Percentiles rank a stretch among this genome's conserved stretches.
These are phyloP conservation scores for Channallabes apus DNA, from an alignment of 2,797 vertebrate genomes.

Conservation along the genomic window DNA sequence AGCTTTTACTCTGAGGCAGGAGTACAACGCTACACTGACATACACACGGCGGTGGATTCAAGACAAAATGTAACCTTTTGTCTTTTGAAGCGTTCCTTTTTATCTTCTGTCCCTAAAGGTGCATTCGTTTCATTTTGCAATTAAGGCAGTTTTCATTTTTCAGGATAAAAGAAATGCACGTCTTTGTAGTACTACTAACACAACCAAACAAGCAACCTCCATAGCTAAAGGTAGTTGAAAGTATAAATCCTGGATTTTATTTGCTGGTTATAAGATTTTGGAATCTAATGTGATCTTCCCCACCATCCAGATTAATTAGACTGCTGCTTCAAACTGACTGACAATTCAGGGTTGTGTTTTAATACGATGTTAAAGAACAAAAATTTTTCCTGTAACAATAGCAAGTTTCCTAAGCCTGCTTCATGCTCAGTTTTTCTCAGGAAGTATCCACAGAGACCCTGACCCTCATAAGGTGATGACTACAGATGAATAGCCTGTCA, in stretches of 20 bases:
- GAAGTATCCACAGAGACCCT: neutral
- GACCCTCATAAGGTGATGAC: neutral
- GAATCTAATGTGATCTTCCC: neutral
- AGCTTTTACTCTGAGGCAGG: constrained; percentile 78
- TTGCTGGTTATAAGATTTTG: neutral
- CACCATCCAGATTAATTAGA: neutral
- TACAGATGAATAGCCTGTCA: neutral
- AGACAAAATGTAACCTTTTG: constrained; percentile 76
- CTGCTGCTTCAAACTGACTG: neutral
- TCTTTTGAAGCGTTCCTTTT: constrained; percentile 31
- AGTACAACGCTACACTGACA: constrained; percentile 79
- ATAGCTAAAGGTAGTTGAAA: neutral
- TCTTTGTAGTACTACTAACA: neutral
- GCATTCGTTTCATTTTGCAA: constrained; percentile 2
- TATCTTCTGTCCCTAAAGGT: constrained; percentile 35
- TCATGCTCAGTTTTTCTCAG: neutral
- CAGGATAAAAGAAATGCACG: neutral
- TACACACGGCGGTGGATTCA: constrained; percentile 72
- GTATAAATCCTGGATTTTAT: neutral
- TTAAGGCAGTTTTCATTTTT: neutral
- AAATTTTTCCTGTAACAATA: neutral
- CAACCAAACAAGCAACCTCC: neutral
- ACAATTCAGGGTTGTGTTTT: neutral
- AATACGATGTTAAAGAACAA: neutral
- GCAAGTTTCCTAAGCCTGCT: neutral